phyloP scores from a whole-genome alignment of 2,888 invertebrate species.

The Leistus spinibarbis region DNA sequence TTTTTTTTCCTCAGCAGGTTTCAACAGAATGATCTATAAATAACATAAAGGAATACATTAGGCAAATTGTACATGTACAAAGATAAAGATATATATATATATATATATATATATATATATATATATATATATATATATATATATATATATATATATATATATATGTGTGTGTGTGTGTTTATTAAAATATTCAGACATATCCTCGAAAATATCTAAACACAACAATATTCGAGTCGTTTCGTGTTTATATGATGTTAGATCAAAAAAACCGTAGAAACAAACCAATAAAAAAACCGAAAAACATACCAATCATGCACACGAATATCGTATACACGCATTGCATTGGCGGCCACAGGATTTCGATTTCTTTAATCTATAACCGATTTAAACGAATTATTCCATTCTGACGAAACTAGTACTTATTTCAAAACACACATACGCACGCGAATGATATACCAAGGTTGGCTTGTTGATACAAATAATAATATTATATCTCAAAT shows the following conservation, averaged over 20 bases:
- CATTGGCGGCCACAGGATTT: background rate
- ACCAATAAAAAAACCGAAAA: slow-evolving; percentile 21
- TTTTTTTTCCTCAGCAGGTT: no score
- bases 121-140: no score
- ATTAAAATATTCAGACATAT: background rate
- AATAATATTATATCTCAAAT: no score
- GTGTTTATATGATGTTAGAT: slow-evolving; percentile 6
- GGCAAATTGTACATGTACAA: no score
- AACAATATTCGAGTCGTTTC: background rate
- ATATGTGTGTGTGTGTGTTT: no score
- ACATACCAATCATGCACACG: slow-evolving; percentile 28
- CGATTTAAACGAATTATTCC: slow-evolving; percentile 11
- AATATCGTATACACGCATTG: slow-evolving; percentile 15
- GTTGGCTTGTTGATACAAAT: background rate
- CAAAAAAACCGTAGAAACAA: slow-evolving; percentile 8
- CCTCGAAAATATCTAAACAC: background rate
- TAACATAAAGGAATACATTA: no score
- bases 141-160: no score
- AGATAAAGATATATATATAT: no score
- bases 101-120: no score
- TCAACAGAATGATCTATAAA: no score
- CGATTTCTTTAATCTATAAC: slow-evolving; percentile 30
- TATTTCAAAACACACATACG: background rate
- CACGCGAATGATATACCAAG: slow-evolving; percentile 8
- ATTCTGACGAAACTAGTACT: background rate